Base-by-base conservation (phyloP, 2,797 vertebrate genomes). In the Cossypha dichroa region DNA sequence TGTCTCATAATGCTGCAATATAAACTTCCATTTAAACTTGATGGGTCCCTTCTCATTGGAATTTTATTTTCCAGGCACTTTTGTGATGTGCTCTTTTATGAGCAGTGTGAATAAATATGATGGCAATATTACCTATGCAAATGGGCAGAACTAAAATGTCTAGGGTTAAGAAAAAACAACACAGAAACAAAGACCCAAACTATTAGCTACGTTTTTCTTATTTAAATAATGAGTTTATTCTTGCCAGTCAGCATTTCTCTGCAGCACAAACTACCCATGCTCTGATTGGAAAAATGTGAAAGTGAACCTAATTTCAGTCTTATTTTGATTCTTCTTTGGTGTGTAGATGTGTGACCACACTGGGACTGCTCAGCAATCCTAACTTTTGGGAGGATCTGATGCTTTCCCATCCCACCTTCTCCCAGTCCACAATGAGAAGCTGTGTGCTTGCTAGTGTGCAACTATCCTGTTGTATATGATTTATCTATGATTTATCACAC, bases 11-110 rank as follows among this genome's bases (percentile, higher is more conserved):
- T 45, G 78, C 88, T 14, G 88, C 83, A 96, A 73, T 92, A 85
- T 70, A 90, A 92, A 80, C 94, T 59, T 95, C 93, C 88, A 95
- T 97, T 97, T 96, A 96, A 97, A 94, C 93, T 95, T 96, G 96
- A 97, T 97, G 94, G 92, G 96, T 96, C 93, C 94, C 85, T 93
- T 77, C 79, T 89, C 93, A 96, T 88, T 79, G 86, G 79, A 94
- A 64, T 92, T 95, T 94, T 86, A 95, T 97, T 93, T 95, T 93
- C 72, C 79, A 90, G 74, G 89, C 86, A 82, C 51, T 83, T 90
- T 68, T 70, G 91, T 89, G 80, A 69, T 91, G 41, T 88, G 80
- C 38, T 93, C 21, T 70, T 97, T 92, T 94, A 94, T 74, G 87
- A 96, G 86, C 41, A 68, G 41, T 13, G 33, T 75, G 94, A 95